A percentile compares a stretch with the other conserved stretches of the same genome.
Evolutionary conservation across 1,140 invertebrate genomes (phyloP).

Genomic region (Polypedilum vanderplanki): DNA sequence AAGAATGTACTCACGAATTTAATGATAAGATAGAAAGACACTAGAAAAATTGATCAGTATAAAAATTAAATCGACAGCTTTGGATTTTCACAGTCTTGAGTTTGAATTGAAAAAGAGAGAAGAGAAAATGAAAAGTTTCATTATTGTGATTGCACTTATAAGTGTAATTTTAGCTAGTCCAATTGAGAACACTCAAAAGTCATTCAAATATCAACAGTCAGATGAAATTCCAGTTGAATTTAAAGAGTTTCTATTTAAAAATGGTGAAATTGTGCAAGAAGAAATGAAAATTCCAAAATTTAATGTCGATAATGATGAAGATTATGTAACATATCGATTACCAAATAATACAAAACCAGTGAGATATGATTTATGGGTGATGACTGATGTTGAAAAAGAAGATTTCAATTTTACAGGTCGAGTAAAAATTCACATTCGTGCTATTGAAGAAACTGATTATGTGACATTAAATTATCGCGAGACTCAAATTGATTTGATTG

Average conservation of each 20-base stretch:
- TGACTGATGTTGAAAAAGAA: not conserved
- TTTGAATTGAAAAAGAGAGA: too few relatives aligned
- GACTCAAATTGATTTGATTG: not conserved
- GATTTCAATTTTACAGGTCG: not conserved
- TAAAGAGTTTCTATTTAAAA: not conserved
- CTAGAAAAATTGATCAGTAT: too few relatives aligned
- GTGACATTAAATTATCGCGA: not conserved
- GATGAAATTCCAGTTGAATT: not conserved
- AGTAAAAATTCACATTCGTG: not conserved
- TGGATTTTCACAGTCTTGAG: too few relatives aligned
- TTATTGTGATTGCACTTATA: too few relatives aligned
- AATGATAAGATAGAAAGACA: too few relatives aligned
- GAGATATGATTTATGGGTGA: constrained; percentile 1
- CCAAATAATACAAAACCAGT: not conserved
- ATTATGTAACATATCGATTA: not conserved
- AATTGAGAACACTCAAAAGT: not conserved
- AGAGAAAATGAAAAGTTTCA: too few relatives aligned
- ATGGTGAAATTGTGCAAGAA: not conserved
- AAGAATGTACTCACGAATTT: too few relatives aligned
- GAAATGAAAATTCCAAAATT: not conserved
- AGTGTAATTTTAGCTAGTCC: too few relatives aligned
- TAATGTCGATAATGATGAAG: too few relatives aligned
- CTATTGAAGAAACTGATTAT: not conserved
- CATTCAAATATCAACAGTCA: not conserved
- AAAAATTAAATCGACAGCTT: too few relatives aligned